Evolutionary conservation across 2,888 invertebrate species (phyloP), one percentile per base, ranked within the genome.

Genomic region (Apoda limacodes): DNA sequence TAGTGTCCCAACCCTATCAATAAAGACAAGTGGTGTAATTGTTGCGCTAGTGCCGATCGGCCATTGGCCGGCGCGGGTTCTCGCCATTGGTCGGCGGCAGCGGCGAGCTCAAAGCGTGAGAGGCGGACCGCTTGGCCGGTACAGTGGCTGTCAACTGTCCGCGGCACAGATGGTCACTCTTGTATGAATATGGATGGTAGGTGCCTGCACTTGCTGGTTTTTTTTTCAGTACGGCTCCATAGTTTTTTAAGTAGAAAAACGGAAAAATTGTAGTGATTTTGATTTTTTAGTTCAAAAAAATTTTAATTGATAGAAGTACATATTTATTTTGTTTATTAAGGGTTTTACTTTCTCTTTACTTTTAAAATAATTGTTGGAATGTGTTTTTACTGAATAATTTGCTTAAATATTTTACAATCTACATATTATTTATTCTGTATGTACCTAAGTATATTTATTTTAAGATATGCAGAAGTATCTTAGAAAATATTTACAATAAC

Each of bases 161-260:
- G 56, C 43, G 45, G 44, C 40, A 23, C 43, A 17, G 17, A 17
- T 17, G 17, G 17, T 17, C 17, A 6, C 17, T 39, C 39, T 34
- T 42, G 55, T 68, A 69, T 71, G 71, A 71, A 70, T 75, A 75
- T 74, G 68, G 60, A 71, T 63, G 54, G 17, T 6, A 17, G 5
- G 17, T 6, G n/a, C n/a, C n/a, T 47, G 52, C 49, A 45, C 45
- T 38, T 34, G 34, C 31, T 33, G 39, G 39, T 32, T 28, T 42
- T 28, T 20, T 42, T 30, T 28, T 40, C n/a, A n/a, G n/a, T n/a
- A n/a, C n/a, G n/a, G n/a, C n/a, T 11, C 24, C 24, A 24, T 13
- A 24, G 11, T 12, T 12, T 24, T 24, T 24, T 24, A 24, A 12
- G 24, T 24, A 24, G n/a, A n/a, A n/a, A n/a, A n/a, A n/a, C n/a